phyloP scores from a whole-genome alignment of 2,113 vertebrate species.

The Lipotes vexillifer region DNA sequence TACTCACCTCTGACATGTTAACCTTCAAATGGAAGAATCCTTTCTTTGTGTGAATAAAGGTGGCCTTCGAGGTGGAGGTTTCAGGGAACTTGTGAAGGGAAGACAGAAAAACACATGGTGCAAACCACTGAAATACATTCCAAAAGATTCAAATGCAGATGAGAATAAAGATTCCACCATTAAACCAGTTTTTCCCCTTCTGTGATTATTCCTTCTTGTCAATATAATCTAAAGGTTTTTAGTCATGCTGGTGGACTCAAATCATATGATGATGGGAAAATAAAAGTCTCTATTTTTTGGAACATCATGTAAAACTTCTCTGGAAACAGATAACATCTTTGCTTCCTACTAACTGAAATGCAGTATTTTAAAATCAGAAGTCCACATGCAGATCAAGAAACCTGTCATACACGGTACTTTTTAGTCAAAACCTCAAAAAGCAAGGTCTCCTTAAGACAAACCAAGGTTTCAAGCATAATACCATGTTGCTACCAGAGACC shows the following conservation, averaged over 20 bases:
- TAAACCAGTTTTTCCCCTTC: background rate
- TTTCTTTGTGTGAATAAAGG: background rate
- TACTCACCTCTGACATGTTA: background rate
- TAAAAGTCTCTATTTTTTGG: background rate
- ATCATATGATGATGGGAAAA: background rate
- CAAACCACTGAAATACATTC: background rate
- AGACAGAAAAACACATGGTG: background rate
- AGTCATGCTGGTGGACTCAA: background rate
- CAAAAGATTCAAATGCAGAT: no score
- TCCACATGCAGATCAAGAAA: background rate
- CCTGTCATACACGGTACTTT: background rate
- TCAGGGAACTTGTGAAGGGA: background rate
- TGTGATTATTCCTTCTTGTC: background rate
- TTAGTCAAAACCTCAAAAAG: conserved; percentile 39
- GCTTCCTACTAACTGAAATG: background rate
- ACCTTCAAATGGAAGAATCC: background rate
- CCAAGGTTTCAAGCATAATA: conserved; percentile 1
- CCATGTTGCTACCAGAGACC: background rate
- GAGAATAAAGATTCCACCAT: no score
- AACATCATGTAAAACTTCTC: background rate
- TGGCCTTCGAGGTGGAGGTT: background rate
- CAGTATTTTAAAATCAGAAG: background rate
- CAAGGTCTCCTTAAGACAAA: background rate
- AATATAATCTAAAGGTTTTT: background rate
- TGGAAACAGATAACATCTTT: background rate